These are phyloP conservation scores for Craniophora ligustri DNA, from an alignment of 2,888 invertebrate genomes.

Conservation along the genomic window DNA sequence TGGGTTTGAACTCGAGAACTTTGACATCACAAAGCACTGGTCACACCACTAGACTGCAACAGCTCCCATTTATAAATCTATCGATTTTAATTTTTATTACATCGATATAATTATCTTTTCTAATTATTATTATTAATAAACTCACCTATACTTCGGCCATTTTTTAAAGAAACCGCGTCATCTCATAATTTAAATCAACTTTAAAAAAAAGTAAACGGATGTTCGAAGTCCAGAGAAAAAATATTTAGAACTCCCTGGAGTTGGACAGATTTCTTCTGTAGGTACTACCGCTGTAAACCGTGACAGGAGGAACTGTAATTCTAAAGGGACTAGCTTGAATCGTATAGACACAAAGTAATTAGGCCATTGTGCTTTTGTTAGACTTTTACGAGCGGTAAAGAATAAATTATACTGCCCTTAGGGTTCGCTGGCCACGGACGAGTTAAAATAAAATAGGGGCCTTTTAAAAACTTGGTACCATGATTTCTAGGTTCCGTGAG, in stretches of 20 bases:
- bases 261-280: constrained; percentile 43
- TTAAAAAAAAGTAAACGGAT: constrained; percentile 28
- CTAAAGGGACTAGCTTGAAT: constrained; percentile 22
- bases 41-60: too few relatives aligned
- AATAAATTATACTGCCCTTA: not conserved
- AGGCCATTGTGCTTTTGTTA: constrained; percentile 2
- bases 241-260: constrained; percentile 41
- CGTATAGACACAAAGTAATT: constrained; percentile 26
- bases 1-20: too few relatives aligned
- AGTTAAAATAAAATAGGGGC: too few relatives aligned
- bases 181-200: constrained; percentile 2
- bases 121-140: too few relatives aligned
- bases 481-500: too few relatives aligned
- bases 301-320: constrained; percentile 25
- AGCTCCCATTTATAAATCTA: too few relatives aligned
- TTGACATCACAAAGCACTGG: too few relatives aligned
- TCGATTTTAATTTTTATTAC: too few relatives aligned
- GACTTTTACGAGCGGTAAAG: not conserved
- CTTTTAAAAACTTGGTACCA: too few relatives aligned
- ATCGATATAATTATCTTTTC: too few relatives aligned
- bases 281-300: constrained; percentile 32
- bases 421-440: too few relatives aligned
- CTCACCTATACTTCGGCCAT: too few relatives aligned
- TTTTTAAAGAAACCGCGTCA: not conserved
- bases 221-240: constrained; percentile 43